Conservation (phyloP, 1,140 invertebrate species). For the Spodoptera litura region DNA sequence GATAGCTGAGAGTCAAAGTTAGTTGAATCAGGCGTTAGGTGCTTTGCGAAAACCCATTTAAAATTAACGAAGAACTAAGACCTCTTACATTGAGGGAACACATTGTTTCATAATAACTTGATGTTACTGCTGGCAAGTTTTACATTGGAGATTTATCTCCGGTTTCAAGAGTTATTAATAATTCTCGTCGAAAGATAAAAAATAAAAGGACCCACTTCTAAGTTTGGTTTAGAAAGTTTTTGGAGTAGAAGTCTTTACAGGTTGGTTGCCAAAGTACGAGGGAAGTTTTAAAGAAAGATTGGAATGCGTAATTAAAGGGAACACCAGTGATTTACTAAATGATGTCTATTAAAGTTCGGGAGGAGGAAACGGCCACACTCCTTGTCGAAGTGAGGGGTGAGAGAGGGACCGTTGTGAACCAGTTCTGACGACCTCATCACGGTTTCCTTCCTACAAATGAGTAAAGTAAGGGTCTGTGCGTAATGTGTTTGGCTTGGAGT, state of each 20-base stretch:
- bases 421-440: constrained; percentile 61
- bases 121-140: background rate
- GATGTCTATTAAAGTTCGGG: constrained; percentile 58
- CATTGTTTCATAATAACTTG: constrained; percentile 13
- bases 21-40: constrained; percentile 38
- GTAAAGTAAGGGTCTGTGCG: constrained; percentile 53
- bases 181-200: constrained; percentile 20
- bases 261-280: constrained; percentile 47
- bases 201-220: constrained; percentile 1
- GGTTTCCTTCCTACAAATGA: constrained; percentile 58
- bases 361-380: constrained; percentile 21
- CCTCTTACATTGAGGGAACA: background rate
- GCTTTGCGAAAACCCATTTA: constrained; percentile 33
- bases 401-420: constrained; percentile 47
- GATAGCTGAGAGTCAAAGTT: constrained; percentile 40
- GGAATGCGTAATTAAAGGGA: constrained; percentile 63
- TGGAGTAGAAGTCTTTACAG: constrained; percentile 26
- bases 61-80: constrained; percentile 35
- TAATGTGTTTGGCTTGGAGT: constrained; percentile 49
- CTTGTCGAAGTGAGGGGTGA: constrained; percentile 13
- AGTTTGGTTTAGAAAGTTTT: constrained; percentile 26
- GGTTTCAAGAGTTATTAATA: background rate
- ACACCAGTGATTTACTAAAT: constrained; percentile 60
- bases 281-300: constrained; percentile 57
- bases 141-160: background rate